Base-by-base conservation (phyloP, 2,888 invertebrate genomes). In the Drosophila mulleri region DNA sequence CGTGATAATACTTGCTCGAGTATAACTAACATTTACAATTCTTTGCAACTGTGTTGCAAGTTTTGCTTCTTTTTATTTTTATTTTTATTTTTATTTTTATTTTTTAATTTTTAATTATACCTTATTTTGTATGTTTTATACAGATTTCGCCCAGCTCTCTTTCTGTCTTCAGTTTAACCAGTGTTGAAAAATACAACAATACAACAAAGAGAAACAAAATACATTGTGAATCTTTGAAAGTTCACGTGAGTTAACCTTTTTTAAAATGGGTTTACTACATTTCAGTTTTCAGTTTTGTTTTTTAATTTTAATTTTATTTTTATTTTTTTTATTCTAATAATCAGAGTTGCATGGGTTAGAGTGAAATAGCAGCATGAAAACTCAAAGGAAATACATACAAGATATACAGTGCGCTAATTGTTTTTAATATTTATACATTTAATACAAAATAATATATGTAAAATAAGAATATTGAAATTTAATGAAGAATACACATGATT, bases 1-100 rank as follows among this genome's bases (percentile, higher is more conserved):
- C 76, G 77, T 76, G 80, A 80, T 80, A 70, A 76, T 76, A 80
- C 76, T 76, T 80, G 76, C 76, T 80, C 75, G 65, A 39, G 52
- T 70, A 75, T 62, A 65, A 66, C 71, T 70, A 76, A 80, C 76
- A 75, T 80, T 76, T 80, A 80, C 77, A 80, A 61, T 75, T 53
- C 44, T 53, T 50, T 75, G 75, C 62, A 74, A 78, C 78, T 65
- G 62, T 47, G 76, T 75, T 75, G 44, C 80, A 62, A 52, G 53
- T 54, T 75, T 54, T 50, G 56, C 39, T 58, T 53, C 16, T 6
- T 35, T 20, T 20, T 29, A 32, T 20, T 12, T n/a, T n/a, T n/a
- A n/a, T n/a, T n/a, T n/a, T 16, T 37, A 8, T 1, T 45, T 39
- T 16, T n/a, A n/a, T n/a, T n/a, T n/a, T n/a, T n/a, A n/a, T n/a